Evolutionary conservation across 1,140 invertebrate genomes (phyloP).

Genomic region (Neelides sp.): DNA sequence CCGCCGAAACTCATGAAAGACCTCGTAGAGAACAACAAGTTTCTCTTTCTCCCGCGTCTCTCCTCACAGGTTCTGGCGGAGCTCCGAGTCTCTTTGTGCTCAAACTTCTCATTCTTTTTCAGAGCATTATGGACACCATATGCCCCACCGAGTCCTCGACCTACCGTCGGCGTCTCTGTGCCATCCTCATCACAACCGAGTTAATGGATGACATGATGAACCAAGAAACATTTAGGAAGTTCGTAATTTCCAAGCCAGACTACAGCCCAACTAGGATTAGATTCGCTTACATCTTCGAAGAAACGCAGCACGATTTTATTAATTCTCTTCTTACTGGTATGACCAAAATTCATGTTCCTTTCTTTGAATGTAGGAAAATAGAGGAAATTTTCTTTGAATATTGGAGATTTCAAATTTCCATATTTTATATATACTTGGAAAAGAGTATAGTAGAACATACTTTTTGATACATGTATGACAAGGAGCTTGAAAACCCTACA

Average conservation of each 20-base stretch:
- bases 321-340: constrained; percentile 53
- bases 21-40: constrained; percentile 77
- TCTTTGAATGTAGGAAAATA: no score
- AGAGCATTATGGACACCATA: constrained; percentile 63
- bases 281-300: constrained; percentile 75
- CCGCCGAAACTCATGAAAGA: constrained; percentile 73
- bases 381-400: no score
- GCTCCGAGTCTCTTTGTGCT: constrained; percentile 4
- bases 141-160: constrained; percentile 75
- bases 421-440: no score
- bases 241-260: constrained; percentile 43
- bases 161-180: constrained; percentile 70
- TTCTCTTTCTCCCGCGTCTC: constrained; percentile 70
- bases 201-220: constrained; percentile 41
- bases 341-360: no score
- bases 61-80: constrained; percentile 68
- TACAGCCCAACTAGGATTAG: constrained; percentile 54
- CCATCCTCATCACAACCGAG: constrained; percentile 62
- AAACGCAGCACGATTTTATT: constrained; percentile 68
- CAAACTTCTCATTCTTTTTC: constrained; percentile 24
- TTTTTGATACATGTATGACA: no score
- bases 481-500: no score
- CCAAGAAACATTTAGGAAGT: constrained; percentile 34
- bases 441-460: no score
- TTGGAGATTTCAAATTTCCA: no score